Conservation (phyloP, 2,797 vertebrate genomes). For the Sebastes goodei region DNA sequence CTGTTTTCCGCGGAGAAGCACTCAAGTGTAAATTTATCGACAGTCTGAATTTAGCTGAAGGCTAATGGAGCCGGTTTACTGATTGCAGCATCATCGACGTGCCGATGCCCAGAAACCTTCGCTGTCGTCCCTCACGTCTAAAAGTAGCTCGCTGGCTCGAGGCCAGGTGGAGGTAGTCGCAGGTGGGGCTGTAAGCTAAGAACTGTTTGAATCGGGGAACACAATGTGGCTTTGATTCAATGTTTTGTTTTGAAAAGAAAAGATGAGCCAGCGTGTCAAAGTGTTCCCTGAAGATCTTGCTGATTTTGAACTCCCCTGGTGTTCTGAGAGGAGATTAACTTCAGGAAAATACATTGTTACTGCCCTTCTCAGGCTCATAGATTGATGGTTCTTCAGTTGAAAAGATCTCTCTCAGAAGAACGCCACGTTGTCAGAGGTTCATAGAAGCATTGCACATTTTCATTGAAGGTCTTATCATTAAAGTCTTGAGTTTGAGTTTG, state of each 20-base stretch:
- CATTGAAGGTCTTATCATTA: background rate
- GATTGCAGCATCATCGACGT: background rate
- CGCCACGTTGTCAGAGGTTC: background rate
- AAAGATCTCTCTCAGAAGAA: background rate
- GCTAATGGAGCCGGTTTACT: conserved; percentile 19
- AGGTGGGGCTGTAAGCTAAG: background rate
- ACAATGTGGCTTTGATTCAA: background rate
- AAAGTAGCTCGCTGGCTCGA: background rate
- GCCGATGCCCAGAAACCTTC: conserved; percentile 30
- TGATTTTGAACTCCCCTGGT: background rate
- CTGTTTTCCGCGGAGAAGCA: background rate
- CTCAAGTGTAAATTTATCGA: background rate
- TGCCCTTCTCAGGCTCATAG: too few relatives aligned
- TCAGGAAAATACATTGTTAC: too few relatives aligned
- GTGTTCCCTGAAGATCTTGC: background rate
- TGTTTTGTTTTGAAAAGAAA: background rate
- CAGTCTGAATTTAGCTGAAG: conserved; percentile 50
- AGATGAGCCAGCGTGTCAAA: background rate
- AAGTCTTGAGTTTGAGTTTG: background rate
- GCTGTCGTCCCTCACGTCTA: background rate
- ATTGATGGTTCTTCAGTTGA: background rate
- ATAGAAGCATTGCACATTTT: background rate
- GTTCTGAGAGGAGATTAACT: background rate
- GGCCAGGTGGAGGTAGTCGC: background rate
- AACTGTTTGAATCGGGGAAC: background rate